Base-by-base conservation (phyloP, 2,113 vertebrate species). In the Neogale vison region DNA sequence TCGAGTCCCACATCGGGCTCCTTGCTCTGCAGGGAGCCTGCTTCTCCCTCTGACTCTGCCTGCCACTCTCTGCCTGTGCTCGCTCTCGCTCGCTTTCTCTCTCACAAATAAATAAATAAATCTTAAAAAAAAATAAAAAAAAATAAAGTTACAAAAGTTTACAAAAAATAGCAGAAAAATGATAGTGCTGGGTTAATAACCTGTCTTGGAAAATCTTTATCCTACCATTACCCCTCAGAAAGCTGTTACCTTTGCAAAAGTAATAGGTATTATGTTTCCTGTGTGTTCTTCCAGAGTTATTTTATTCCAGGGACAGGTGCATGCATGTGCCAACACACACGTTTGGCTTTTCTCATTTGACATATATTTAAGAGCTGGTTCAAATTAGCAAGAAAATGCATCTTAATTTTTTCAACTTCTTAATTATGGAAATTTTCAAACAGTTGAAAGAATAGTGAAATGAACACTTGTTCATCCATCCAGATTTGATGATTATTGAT, bases 361-460 rank as follows among this genome's bases (percentile, higher is more conserved):
- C 26, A 61, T 83, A 4, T 91, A 55, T 69, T 91, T 95, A 47
- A 92, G 36, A 89, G 14, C 80, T 80, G 47, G 17, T 88, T 29
- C 29, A 86, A n/a, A 89, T 91, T 84, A 88, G 52, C 42, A 84
- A 93, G 57, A 9, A 94, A 88, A 85, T 96, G 7, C 23, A 72
- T 82, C 34, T 57, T 88, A 92, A n/a, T 55, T 87, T 96, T 82
- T 88, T 31, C 47, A 42, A 31, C 82, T 91, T 96, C 89, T 93
- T 89, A 92, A 91, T 80, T 96, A 72, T 57, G 10, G 79, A 92
- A 88, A 47, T 15, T 84, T 88, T 74, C 9, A 87, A 29, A 72
- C 4, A 52, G 4, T 50, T 76, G 26, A 88, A 74, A 87, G n/a
- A 55, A 79, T 61, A 71, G 42, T 71, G 83, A 90, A 83, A 67